These are phyloP conservation scores for Euphydryas editha DNA, from an alignment of 2,888 invertebrate species.

Conservation along the genomic window DNA sequence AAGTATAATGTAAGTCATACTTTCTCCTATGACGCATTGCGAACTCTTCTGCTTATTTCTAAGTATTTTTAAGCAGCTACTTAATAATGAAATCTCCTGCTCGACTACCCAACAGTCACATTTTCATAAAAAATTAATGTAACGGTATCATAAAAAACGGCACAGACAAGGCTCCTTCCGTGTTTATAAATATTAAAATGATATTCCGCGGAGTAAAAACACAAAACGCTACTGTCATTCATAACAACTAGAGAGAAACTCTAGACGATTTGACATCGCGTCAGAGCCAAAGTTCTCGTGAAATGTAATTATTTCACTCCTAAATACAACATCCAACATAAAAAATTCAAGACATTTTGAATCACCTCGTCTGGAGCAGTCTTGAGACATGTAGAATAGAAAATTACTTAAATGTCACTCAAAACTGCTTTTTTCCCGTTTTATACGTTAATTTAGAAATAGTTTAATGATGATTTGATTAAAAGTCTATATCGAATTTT, in stretches of 20 bases:
- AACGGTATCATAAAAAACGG: no score
- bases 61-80: no score
- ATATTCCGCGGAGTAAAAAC: neutral
- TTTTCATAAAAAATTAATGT: no score
- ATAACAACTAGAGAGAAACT: slow-evolving; percentile 6
- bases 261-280: slow-evolving; percentile 24
- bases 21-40: no score
- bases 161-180: neutral
- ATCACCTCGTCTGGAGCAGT: slow-evolving; percentile 34
- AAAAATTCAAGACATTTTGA: slow-evolving; percentile 47
- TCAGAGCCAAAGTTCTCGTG: slow-evolving; percentile 25
- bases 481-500: neutral
- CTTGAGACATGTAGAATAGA: slow-evolving; percentile 30
- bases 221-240: neutral
- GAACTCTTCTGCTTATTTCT: no score
- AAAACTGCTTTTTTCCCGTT: slow-evolving; percentile 38
- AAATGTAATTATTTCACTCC: slow-evolving; percentile 32
- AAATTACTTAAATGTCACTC: slow-evolving; percentile 46
- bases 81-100: no score
- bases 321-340: slow-evolving; percentile 37
- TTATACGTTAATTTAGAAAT: slow-evolving; percentile 24
- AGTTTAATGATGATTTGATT: slow-evolving; percentile 25
- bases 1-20: no score
- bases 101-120: no score
- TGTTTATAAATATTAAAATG: neutral